Evolutionary conservation across 2,888 invertebrate species (phyloP), one percentile per base, ranked within the genome.

Genomic region (Capitulum mitella): DNA sequence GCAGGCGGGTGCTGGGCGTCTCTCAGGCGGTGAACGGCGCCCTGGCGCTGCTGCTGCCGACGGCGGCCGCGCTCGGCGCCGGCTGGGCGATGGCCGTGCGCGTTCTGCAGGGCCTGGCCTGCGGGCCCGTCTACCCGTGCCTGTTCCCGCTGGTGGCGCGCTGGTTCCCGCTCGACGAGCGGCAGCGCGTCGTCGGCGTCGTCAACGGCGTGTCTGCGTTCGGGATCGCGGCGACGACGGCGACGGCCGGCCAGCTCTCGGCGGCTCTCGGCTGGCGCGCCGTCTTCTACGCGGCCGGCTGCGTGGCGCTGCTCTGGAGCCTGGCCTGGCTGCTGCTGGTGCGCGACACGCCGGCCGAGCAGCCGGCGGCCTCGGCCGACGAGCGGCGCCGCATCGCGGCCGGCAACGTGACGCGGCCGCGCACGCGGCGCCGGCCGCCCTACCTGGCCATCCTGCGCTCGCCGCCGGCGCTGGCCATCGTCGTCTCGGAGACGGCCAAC

Each of bases 91-190:
- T 46, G 2, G 76, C 32, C 14, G 76, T 46, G 46, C 46, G 76
- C 19, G 14, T 76, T 3, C 29, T 76, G 16, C 76, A 46, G 29
- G 76, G 76, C 29, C 1, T 76, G 19, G 29, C 22, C 32, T 43
- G 46, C 32, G 76, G 76, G 14, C 76, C 76, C 46, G 32, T 76
- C 16, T 46, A 76, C 76, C 76, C 76, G 29, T 43, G 76, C 19
- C 43, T 76, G 29, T 46, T 76, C 8, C 76, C 76, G 29, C 46
- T 76, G 46, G 32, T 76, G 29, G 76, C 76, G 32, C 76, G 76
- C 76, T 76, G 76, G 76, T 76, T 76, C 48, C 76, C 76, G 29
- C 46, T 32, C 16, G 46, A 76, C 46, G 76, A 76, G 46, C 76
- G 76, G 5, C 76, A 76, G 46, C 43, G 46, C 0, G 76, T 32